Percentiles rank a stretch among this genome's conserved stretches.
Evolutionary conservation across 2,113 vertebrate species (phyloP).

Genomic region (Pteropus alecto): DNA sequence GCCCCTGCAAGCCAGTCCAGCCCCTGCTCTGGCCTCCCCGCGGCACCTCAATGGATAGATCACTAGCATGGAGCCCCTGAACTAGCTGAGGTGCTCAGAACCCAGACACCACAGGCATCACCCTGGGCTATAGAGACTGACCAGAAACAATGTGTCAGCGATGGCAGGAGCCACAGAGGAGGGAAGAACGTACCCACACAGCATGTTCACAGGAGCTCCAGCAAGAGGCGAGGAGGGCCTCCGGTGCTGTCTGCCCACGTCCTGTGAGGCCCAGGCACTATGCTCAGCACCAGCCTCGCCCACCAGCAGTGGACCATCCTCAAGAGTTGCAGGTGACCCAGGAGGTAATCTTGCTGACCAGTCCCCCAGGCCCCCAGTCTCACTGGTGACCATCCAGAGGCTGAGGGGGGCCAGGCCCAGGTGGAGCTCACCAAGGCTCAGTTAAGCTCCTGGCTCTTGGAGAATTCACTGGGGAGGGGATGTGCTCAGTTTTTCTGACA

Average conservation of each 20-base stretch:
- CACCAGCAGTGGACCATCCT: too few species aligned
- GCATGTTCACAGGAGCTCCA: background rate
- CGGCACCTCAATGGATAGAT: background rate
- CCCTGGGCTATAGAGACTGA: background rate
- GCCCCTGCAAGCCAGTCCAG: background rate
- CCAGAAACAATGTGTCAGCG: background rate
- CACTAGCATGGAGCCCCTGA: too few species aligned
- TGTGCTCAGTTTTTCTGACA: background rate
- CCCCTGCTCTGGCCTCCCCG: background rate
- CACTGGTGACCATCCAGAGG: background rate
- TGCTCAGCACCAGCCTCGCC: background rate
- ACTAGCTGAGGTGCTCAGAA: background rate
- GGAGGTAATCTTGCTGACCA: background rate
- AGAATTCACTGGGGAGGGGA: background rate
- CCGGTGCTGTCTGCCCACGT: fast-evolving
- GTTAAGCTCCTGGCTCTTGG: background rate
- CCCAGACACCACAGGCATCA: background rate
- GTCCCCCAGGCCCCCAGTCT: background rate
- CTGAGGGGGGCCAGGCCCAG: background rate
- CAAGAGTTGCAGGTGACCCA: too few species aligned
- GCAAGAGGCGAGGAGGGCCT: background rate
- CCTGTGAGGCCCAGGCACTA: background rate
- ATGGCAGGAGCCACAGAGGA: background rate
- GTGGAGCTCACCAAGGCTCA: background rate
- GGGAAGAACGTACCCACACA: background rate